Base-by-base conservation (phyloP, 2,888 invertebrate species). In the Morpho helenor region DNA sequence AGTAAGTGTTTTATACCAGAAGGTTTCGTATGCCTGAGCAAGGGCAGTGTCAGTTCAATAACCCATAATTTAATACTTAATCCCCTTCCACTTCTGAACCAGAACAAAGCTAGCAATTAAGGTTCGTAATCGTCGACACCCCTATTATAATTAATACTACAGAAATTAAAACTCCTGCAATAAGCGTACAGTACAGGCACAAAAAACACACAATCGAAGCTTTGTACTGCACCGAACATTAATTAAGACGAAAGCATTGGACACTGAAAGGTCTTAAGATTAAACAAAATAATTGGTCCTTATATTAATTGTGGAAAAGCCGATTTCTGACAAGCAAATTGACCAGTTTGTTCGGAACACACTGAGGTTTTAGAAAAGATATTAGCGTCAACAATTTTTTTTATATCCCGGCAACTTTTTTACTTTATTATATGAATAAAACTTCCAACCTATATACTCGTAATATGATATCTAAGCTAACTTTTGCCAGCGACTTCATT, bases 221-320 rank as follows among this genome's bases (percentile, higher is more conserved):
- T 80, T 82, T 84, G 79, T 79, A 79, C 84, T 80, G 75, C 74
- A 79, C 80, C 79, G 80, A 84, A 85, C 84, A 82, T 84, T 86
- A 84, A 87, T 87, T 86, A 87, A 79, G 82, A 81, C 79, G 73
- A 75, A 80, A 80, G 73, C 70, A 74, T 74, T 74, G 72, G 68
- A 68, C 68, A 68, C 62, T 66, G 70, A 77, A 83, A 80, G 70
- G 74, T 69, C 72, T 55, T 72, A 73, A 67, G 67, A 57, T 23
- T 45, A 56, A 53, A 52, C 61, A 54, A 64, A 72, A 74, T 65
- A 76, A 68, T 66, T 65, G 69, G 63, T 70, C 72, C 71, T 76
- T 70, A 64, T 42, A 16, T 3, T 2, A 16, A 45, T 49, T 16
- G 16, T 10, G 56, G 70, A 71, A 67, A 69, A 69, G 67, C 66